phyloP scores from a whole-genome alignment of 1,140 invertebrate species.

The Drosophila aff. region DNA sequence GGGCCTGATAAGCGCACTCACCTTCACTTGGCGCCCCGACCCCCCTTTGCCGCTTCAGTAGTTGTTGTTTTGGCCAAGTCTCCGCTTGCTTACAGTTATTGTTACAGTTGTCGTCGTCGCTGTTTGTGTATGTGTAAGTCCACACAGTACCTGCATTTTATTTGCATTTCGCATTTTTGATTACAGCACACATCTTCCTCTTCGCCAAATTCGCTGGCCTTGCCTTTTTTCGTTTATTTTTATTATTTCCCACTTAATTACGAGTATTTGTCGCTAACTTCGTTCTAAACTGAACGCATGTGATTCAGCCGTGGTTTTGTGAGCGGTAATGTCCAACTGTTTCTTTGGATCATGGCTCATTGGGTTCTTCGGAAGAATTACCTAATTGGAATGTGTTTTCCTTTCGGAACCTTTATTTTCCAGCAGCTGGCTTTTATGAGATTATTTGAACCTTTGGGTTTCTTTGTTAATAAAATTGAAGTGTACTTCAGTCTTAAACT shows the following conservation, averaged over 20 bases:
- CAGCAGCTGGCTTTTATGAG: not conserved
- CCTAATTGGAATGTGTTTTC: constrained; percentile 24
- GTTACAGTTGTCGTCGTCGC: constrained; percentile 35
- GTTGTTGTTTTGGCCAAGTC: constrained; percentile 14
- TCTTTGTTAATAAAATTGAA: not conserved
- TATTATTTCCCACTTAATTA: constrained; percentile 9
- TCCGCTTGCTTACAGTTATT: constrained; percentile 27
- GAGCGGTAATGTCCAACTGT: constrained; percentile 47
- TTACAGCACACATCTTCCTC: constrained; percentile 10
- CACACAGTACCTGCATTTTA: constrained; percentile 43
- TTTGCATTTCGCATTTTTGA: constrained; percentile 53
- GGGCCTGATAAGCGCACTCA: constrained; percentile 59
- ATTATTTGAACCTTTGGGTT: not conserved
- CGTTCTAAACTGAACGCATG: constrained; percentile 16
- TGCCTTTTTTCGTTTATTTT: constrained; percentile 17
- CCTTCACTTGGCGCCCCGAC: constrained; percentile 16
- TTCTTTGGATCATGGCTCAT: constrained; percentile 41
- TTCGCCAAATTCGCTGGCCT: constrained; percentile 21
- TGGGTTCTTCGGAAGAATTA: constrained; percentile 16
- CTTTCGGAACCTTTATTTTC: not conserved
- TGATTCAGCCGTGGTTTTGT: constrained; percentile 33
- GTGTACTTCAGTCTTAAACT: not conserved
- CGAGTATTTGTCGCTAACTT: constrained; percentile 6
- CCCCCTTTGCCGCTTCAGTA: constrained; percentile 29
- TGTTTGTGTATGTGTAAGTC: constrained; percentile 1